A percentile compares a stretch with the other conserved stretches of the same genome.
These are phyloP conservation scores for Camponotus pennsylvanicus DNA, from an alignment of 1,140 invertebrate genomes.

Conservation along the genomic window DNA sequence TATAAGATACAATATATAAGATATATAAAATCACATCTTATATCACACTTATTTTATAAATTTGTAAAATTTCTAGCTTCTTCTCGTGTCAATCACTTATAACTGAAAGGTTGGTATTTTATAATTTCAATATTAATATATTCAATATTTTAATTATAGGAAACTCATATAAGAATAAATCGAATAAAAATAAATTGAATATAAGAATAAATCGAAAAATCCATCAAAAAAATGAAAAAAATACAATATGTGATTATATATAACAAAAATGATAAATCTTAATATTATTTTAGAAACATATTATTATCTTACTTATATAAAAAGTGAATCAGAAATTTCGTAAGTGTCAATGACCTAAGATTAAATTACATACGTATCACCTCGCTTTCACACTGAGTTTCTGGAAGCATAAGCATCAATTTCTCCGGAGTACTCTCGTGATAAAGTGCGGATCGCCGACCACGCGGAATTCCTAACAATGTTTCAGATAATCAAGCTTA, in stretches of 20 bases:
- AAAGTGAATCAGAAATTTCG: constrained; percentile 64
- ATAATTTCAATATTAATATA: neutral
- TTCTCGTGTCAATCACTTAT: neutral
- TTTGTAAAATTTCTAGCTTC: neutral
- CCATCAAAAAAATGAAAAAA: neutral
- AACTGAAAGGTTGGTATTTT: neutral
- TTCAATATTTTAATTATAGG: neutral
- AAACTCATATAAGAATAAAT: neutral
- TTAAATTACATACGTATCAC: constrained; percentile 58
- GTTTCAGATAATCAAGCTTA: constrained; percentile 43
- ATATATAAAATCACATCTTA: no score
- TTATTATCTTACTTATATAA: constrained; percentile 4
- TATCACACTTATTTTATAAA: no score
- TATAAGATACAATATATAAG: no score
- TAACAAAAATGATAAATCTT: neutral
- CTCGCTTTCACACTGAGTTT: constrained; percentile 65
- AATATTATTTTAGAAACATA: neutral
- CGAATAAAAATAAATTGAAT: no score
- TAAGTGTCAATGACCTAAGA: constrained; percentile 47
- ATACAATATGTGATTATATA: neutral
- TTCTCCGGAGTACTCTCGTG: constrained; percentile 51
- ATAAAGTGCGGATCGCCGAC: constrained; percentile 37
- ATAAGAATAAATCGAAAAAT: neutral
- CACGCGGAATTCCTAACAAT: constrained; percentile 16
- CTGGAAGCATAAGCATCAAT: constrained; percentile 59